Evolutionary conservation across 1,140 invertebrate genomes (phyloP), one percentile per base, ranked within the genome.

Genomic region (Leptopilina boulardi): DNA sequence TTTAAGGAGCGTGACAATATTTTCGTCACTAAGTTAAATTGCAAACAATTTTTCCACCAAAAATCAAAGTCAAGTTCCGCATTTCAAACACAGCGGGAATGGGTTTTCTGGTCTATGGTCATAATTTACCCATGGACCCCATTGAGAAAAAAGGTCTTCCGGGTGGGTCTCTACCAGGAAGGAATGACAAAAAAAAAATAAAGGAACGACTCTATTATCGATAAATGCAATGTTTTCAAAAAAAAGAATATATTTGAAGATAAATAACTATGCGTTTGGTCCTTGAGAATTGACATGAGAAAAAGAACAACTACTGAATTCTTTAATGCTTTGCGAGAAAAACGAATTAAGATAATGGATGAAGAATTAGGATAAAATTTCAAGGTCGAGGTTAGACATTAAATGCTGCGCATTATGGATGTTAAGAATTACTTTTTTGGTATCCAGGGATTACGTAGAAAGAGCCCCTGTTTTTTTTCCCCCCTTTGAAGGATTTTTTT

Each of bases 381-480:
- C 23, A 66, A 59, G 56, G 56, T 30, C 59, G 15, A 66, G 54
- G 54, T 9, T 59, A 19, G 19, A 1, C 21, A 23, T 59, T 23
- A 26, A 9, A 30, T 66, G 23, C 11, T 66, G 59, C 11, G 59
- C 23, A 66, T 23, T 34, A 66, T 47, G 74, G 54, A 11, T 3
- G 15, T 18, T 19, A 51, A 11, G 34, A 11, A 66, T 41, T 13
- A n/a, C 18, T 15, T 34, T n/a, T n/a, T 59, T 6, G 66, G 41
- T 11, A 73, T 42, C 70, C 21, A 56, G 47, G 70, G 41, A 38
- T 47, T 30, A 30, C 66, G 78, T 71, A 59, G 21, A 73, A 47
- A 74, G 56, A n/a, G 34, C 26, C 56, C 13, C 34, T 6, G 0
- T 6, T 71, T 77, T 72, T 75, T 73, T 77, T 80, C 74, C 74